Conservation (phyloP, 1,140 invertebrate genomes). For the Trachymyrmex septentrionalis region DNA sequence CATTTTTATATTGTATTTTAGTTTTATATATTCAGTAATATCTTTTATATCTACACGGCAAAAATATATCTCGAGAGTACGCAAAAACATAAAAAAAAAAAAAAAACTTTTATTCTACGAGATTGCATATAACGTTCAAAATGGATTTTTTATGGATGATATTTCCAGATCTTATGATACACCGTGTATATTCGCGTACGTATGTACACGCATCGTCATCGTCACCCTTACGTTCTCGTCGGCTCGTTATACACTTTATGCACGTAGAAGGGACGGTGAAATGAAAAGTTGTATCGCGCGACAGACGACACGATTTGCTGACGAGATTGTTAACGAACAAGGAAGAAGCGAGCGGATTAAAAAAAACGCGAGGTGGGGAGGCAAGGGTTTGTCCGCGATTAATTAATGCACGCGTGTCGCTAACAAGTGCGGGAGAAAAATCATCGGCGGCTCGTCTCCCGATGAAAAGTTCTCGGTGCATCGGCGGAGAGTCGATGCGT, state of each 20-base stretch:
- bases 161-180: background rate
- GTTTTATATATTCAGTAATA: background rate
- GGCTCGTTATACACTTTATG: constrained; percentile 74
- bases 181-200: constrained; percentile 20
- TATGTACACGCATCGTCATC: constrained; percentile 13
- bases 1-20: too few species aligned
- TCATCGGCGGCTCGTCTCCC: constrained; percentile 66
- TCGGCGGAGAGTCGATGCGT: constrained; percentile 54
- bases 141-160: background rate
- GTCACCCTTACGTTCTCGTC: constrained; percentile 24
- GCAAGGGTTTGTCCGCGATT: constrained; percentile 61
- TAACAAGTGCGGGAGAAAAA: constrained; percentile 73
- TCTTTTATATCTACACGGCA: background rate
- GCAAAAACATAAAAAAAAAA: background rate
- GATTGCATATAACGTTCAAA: background rate
- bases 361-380: background rate
- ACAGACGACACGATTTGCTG: constrained; percentile 60
- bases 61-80: background rate
- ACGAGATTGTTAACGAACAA: constrained; percentile 66
- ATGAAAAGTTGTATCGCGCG: constrained; percentile 60
- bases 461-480: constrained; percentile 63
- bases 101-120: background rate
- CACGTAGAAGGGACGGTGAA: constrained; percentile 33
- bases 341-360: constrained; percentile 10
- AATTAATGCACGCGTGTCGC: constrained; percentile 75